A percentile compares a stretch with the other conserved stretches of the same genome.
Evolutionary conservation across 1,140 invertebrate genomes (phyloP).

Genomic region (Ips typographus): DNA sequence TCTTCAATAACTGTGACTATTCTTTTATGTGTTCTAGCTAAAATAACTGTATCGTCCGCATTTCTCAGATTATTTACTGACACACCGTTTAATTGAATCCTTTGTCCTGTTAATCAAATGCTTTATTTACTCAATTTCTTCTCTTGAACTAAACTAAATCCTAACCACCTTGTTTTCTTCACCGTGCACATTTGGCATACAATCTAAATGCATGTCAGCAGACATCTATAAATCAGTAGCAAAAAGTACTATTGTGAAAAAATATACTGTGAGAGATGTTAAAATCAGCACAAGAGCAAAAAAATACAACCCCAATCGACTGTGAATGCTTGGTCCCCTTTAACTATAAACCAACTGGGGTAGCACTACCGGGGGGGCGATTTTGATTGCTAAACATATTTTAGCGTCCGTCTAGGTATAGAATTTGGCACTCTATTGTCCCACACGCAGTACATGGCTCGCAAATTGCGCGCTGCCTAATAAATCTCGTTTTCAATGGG

Average conservation of each 20-base stretch:
- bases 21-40: too few species aligned
- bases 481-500: conserved; percentile 32
- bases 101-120: too few species aligned
- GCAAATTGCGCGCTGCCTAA: conserved; percentile 26
- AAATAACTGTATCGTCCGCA: too few species aligned
- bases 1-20: too few species aligned
- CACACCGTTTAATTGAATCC: too few species aligned
- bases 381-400: conserved; percentile 36
- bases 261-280: too few species aligned
- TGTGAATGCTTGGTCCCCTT: conserved; percentile 1
- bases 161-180: too few species aligned
- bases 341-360: background rate
- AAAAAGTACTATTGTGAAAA: background rate
- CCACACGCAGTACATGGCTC: conserved; percentile 24
- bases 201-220: background rate
- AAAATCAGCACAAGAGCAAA: too few species aligned
- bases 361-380: conserved; percentile 11
- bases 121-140: too few species aligned
- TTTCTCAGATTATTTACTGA: too few species aligned
- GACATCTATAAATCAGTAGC: background rate
- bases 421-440: conserved; percentile 34
- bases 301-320: too few species aligned
- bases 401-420: conserved; percentile 34
- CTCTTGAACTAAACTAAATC: too few species aligned
- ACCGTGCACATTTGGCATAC: background rate